Base-by-base conservation (phyloP, 2,113 vertebrate genomes). In the Lethenteron camtschaticum region DNA sequence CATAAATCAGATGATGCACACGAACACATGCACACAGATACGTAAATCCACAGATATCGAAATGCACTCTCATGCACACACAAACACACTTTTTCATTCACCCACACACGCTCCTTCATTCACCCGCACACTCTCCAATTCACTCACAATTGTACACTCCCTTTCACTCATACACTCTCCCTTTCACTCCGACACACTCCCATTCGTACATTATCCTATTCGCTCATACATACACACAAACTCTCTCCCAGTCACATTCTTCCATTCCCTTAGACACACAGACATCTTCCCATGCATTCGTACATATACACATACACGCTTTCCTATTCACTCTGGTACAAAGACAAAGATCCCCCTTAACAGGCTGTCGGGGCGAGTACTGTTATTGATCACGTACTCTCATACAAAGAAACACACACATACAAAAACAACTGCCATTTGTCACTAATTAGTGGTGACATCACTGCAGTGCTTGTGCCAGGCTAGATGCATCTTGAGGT, bases 141-240 rank as follows among this genome's bases (percentile, higher is more conserved):
- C 57, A 70, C 12, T 13, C 57, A 70, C 12, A 69, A 9, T 57
- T 11, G 58, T 13, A 70, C 70, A 69, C 5, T 8, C 57, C 12
- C n/a, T 57, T 18, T 13, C 12, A 70, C 57, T 57, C 3, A 68
- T 18, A 70, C 12, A 70, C 70, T 63, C 12, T 56, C 69, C 56
- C 69, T 7, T 56, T 56, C 9, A 69, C 9, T 56, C 20, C 55
- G 2, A 69, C 9, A n/a, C 20, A 69, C 20, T 24, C 8, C 10
- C 9, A 69, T 12, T 56, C n/a, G 7, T 9, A 55, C 69, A 69
- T 12, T 56, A 12, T 56, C 69, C 56, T 11, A 10, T 57, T 13
- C 11, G 57, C 69, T 13, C 12, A 69, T n/a, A 70, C 58, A 70
- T 12, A 70, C 70, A 70, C 13, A 70, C 56, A 70, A 56, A 70